A percentile compares a stretch with the other conserved stretches of the same genome.
These are phyloP conservation scores for Lumbricus terrestris DNA, from an alignment of 2,888 invertebrate species.

Conservation along the genomic window DNA sequence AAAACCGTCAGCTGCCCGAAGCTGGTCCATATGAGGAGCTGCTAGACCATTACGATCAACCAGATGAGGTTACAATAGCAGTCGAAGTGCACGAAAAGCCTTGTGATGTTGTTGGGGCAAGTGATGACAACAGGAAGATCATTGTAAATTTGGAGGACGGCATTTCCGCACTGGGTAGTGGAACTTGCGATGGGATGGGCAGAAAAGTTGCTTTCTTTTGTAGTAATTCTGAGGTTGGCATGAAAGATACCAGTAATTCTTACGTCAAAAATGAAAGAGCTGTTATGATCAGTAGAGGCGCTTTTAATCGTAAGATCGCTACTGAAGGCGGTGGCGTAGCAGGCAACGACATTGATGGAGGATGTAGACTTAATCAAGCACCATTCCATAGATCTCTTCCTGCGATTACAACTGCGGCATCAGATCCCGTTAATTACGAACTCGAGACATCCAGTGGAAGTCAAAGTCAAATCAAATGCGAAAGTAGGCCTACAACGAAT, in stretches of 20 bases:
- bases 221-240: not conserved
- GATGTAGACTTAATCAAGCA: no score
- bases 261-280: not conserved
- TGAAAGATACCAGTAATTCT: not conserved
- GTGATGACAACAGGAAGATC: not conserved
- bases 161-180: not conserved
- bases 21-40: not conserved
- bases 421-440: not conserved
- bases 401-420: no score
- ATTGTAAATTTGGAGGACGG: no score
- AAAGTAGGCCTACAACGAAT: not conserved
- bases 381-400: not conserved
- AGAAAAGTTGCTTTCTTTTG: not conserved
- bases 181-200: not conserved
- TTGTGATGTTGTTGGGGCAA: not conserved
- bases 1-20: not conserved
- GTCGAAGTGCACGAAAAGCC: not conserved
- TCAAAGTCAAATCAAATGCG: not conserved
- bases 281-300: no score
- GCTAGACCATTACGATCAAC: not conserved
- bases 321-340: not conserved
- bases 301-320: not conserved
- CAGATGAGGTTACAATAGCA: not conserved
- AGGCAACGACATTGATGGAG: not conserved
- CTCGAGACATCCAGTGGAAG: not conserved